Base-by-base conservation (phyloP, 30 jellyfish, hydroid and myxozoan species). In the Chironex yamaguchii region DNA sequence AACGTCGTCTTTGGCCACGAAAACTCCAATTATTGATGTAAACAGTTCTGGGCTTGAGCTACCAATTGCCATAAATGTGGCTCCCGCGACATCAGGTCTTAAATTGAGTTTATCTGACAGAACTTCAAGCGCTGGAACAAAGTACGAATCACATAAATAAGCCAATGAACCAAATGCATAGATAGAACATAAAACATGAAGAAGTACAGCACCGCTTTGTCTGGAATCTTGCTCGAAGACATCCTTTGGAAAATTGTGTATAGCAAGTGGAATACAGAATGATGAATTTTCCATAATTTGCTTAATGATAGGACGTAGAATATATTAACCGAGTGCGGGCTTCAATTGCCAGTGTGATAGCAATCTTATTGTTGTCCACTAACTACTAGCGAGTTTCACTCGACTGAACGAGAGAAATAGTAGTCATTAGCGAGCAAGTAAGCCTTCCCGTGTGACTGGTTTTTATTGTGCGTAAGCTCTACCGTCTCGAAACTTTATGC, bases 31-130 rank as follows among this genome's bases (percentile, higher is more conserved):
- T 33, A 93, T 32, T 24, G 98, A 88, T 26, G 97, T 87, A 51
- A 88, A 93, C 48, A 93, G 95, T 36, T 93, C 98, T 1, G 98
- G 98, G 13, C 96, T 83, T 0, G 96, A 82, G 86, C 96, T 71
- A 0, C 98, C 98, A 42, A 93, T 93, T 21, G 98, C 98, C 98
- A 93, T 93, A 49, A 93, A 80, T 12, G 98, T 90, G 13, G 98
- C 98, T 14, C 98, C 98, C 3, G 98, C 98, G 3, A 93, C 97
- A 24, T 93, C 98, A 0, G 98, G 88, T 34, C 83, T 92, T 13
- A 93, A 53, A 23, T 93, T 83, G 26, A 93, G 73, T 34, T 79
- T 48, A 42, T 81, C 91, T 3, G 96, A 70, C 36, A 93, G 76
- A 0, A 82, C 96, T 64, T 93, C 98, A 62, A 93, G 77, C 4